A percentile compares a stretch with the other conserved stretches of the same genome.
These are phyloP conservation scores for Patella caerulea DNA, from an alignment of 2,888 invertebrate genomes.

Conservation along the genomic window DNA sequence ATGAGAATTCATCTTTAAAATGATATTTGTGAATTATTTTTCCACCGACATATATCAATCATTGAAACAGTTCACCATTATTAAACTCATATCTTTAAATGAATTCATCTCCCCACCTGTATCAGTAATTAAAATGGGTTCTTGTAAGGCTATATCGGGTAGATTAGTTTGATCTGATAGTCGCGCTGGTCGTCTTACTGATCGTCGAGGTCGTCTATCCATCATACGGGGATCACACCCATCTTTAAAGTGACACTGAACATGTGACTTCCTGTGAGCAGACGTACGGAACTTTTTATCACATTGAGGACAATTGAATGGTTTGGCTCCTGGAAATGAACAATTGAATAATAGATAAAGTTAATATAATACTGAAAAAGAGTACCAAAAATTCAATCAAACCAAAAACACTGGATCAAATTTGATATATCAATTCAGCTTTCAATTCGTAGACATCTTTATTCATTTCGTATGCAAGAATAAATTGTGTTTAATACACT, in stretches of 20 bases:
- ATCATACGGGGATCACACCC: constrained; percentile 31
- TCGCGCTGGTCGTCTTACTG: constrained; percentile 38
- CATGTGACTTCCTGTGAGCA: constrained; percentile 67
- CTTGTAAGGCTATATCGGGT: constrained; percentile 74
- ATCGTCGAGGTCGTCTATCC: constrained; percentile 37
- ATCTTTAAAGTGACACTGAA: constrained; percentile 61
- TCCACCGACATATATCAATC: neutral
- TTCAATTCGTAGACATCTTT: too few species aligned
- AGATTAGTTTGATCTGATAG: constrained; percentile 49
- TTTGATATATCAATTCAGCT: too few species aligned
- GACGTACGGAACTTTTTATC: constrained; percentile 70
- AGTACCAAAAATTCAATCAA: too few species aligned
- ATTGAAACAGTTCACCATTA: neutral
- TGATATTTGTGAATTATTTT: neutral
- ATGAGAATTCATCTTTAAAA: neutral
- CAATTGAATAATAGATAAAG: constrained; percentile 11
- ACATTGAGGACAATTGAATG: constrained; percentile 70
- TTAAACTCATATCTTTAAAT: neutral
- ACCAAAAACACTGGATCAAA: too few species aligned
- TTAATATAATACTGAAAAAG: neutral
- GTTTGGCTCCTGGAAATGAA: constrained; percentile 69
- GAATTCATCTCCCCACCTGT: constrained; percentile 53
- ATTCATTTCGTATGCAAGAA: too few species aligned
- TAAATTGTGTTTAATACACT: too few species aligned
- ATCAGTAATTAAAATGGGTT: constrained; percentile 76